Evolutionary conservation across 2,888 invertebrate genomes (phyloP), one percentile per base, ranked within the genome.

Genomic region (Melolontha melolontha): DNA sequence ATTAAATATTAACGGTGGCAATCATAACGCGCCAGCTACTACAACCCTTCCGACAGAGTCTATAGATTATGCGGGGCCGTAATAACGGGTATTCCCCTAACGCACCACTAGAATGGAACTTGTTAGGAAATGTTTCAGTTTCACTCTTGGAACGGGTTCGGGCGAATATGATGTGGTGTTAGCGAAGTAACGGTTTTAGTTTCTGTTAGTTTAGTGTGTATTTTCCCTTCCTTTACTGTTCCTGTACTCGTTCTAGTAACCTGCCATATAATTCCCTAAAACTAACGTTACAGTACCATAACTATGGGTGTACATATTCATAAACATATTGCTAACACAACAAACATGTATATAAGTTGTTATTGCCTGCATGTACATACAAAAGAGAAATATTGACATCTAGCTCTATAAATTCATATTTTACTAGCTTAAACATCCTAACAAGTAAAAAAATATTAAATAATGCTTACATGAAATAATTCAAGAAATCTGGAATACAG

Each of bases 1-100:
- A 81, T 84, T 83, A 84, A 84, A 82, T 83, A 84, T 84, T 84
- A 80, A 84, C 81, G 79, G 76, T 81, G 80, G 83, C 83, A 84
- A 84, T 84, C 84, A 84, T 84, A 83, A 82, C 82, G 81, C 73
- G 52, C 64, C 42, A 78, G 81, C 79, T 77, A 79, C 78, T 78
- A 79, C 79, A 81, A 82, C 82, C 82, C 81, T 82, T 81, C 79
- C 80, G 79, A 79, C 81, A 79, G 80, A 77, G 80, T 79, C 80
- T 81, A 82, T 82, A 83, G 82, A 83, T 83, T 83, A 83, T 79
- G 81, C 79, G 75, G 75, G 75, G 79, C 77, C 78, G 80, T 81
- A 81, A 80, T 81, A 81, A 79, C 79, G 76, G 75, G 78, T 75
- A 78, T 80, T 81, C 79, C 80, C 82, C 77, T 68, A 79, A 78